These are phyloP conservation scores for Mesoclemmys tuberculata DNA, from an alignment of 2,113 vertebrate species.

Conservation along the genomic window DNA sequence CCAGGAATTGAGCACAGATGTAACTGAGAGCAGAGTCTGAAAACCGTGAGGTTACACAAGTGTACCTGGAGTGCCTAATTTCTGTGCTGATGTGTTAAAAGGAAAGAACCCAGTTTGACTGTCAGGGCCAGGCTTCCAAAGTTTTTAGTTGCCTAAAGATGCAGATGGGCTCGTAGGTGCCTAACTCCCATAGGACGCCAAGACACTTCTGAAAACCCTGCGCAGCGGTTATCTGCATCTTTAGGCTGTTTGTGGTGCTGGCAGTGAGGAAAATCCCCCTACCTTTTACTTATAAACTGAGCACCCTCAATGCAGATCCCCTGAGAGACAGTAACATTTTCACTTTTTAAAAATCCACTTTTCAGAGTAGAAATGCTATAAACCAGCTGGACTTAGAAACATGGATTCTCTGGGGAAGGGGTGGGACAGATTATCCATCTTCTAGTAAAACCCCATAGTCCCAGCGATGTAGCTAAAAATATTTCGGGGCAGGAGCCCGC, in stretches of 20 bases:
- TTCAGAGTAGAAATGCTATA: neutral
- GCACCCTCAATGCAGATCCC: neutral
- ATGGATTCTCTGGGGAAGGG: neutral
- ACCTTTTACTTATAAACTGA: neutral
- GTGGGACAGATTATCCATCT: neutral
- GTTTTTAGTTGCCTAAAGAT: neutral
- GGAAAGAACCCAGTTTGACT: neutral
- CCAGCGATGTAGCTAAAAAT: neutral
- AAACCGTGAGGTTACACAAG: fast-evolving
- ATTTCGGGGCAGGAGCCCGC: neutral
- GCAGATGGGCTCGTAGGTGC: neutral
- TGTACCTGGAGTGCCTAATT: neutral
- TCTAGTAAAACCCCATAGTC: neutral
- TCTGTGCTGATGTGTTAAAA: neutral
- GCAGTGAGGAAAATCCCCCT: neutral
- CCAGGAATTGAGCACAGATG: neutral
- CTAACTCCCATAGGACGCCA: neutral
- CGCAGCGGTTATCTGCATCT: neutral
- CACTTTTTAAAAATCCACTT: neutral
- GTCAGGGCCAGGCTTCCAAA: neutral
- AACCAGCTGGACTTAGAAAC: no score
- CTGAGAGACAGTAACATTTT: neutral
- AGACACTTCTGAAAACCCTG: neutral
- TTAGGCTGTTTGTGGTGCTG: neutral
- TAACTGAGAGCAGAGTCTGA: fast-evolving